Evolutionary conservation across 1,140 invertebrate genomes (phyloP), one percentile per base, ranked within the genome.

Genomic region (Rhizoglyphus robini): DNA sequence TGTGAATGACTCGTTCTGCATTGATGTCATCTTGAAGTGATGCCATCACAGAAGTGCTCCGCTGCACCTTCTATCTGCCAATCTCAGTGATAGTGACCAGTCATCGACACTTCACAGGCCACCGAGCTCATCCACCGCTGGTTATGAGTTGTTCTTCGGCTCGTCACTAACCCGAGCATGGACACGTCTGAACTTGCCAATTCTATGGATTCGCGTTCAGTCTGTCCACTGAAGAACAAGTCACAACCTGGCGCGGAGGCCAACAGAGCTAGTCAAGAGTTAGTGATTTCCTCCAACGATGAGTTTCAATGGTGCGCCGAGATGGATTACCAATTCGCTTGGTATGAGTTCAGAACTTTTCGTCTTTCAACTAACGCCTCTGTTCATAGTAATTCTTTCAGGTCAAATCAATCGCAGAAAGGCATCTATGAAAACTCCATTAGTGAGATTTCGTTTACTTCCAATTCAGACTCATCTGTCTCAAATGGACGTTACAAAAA

Each of bases 401-500:
- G 31, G 27, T 61, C 59, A 25, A 41, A 25, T n/a, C 31, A 34
- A 2, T 61, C 59, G 36, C 34, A 5, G 8, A 18, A 41, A 41
- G 51, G 20, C 31, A 8, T 54, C 8, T 54, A 11, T 32, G 20
- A 54, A 8, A 54, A 54, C 20, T 27, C 51, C 51, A 32, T 23
- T 32, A 54, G 51, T 54, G 23, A 54, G 31, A 54, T 54, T 27
- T 54, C 51, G 20, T 54, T 54, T 23, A 54, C 51, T 23, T 54
- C 51, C 51, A 54, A 54, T 32, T 54, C 51, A 27, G 51, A 54
- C 8, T 54, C 51, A 27, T 54, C 51, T 8, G 51, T 54, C 8
- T 27, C 23, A 25, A 23, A 15, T 23, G 51, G 51, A 27, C 51
- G 51, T 32, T 84, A 88, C 41, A 83, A 87, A 72, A 88, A 92